phyloP scores from a whole-genome alignment of 2,888 invertebrate genomes.

The Nomada ferruginata region DNA sequence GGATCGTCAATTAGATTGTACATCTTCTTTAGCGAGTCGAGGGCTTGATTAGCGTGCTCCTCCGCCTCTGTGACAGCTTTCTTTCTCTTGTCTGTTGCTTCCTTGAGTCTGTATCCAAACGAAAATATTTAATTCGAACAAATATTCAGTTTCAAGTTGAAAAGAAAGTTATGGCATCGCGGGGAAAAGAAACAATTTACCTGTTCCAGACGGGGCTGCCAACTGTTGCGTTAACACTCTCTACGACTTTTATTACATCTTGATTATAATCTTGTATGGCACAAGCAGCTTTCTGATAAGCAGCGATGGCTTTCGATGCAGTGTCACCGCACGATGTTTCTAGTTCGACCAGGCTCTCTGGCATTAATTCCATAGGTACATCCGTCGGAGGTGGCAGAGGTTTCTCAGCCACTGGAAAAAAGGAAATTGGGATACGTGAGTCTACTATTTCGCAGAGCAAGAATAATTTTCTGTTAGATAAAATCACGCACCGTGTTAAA shows the following conservation, averaged over 20 bases:
- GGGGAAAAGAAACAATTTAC: constrained; percentile 56
- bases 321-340: constrained; percentile 86
- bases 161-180: too few relatives aligned
- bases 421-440: not conserved
- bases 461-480: not conserved
- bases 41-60: constrained; percentile 86
- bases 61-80: constrained; percentile 86
- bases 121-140: not conserved
- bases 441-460: not conserved
- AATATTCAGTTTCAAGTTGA: not conserved
- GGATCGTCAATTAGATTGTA: constrained; percentile 83
- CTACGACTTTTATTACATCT: constrained; percentile 77
- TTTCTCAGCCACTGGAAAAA: constrained; percentile 77
- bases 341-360: constrained; percentile 85
- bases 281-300: constrained; percentile 88
- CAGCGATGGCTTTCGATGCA: constrained; percentile 88
- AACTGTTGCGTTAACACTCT: constrained; percentile 67
- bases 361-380: constrained; percentile 72
- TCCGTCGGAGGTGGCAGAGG: constrained; percentile 68
- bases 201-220: constrained; percentile 77
- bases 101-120: constrained; percentile 84
- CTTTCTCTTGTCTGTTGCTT: constrained; percentile 87
- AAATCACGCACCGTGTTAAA: not conserved
- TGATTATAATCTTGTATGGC: constrained; percentile 86
- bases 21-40: constrained; percentile 83